phyloP scores from a whole-genome alignment of 2,888 invertebrate species.

The Pristionchus maxplancki region DNA sequence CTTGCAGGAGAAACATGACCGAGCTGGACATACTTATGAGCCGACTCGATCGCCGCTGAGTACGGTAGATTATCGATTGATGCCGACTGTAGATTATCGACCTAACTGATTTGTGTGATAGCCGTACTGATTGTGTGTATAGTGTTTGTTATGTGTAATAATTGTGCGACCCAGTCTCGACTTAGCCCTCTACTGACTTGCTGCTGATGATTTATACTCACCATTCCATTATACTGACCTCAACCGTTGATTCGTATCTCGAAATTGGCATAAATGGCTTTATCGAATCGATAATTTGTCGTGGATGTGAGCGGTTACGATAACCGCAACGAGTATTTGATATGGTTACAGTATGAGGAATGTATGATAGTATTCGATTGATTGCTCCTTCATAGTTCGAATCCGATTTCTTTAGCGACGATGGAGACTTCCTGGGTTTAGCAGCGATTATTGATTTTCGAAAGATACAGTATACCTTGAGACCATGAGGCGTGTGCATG shows the following conservation, averaged over 20 bases:
- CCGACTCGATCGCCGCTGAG: slow-evolving; percentile 1
- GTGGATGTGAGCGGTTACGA: not conserved
- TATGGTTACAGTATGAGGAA: not conserved
- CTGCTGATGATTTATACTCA: not conserved
- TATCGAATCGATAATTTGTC: slow-evolving; percentile 6
- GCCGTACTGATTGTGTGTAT: not conserved
- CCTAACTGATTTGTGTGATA: not conserved
- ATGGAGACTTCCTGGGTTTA: not conserved
- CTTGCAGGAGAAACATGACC: slow-evolving; percentile 47
- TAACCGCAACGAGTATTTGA: not conserved
- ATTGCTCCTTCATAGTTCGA: not conserved
- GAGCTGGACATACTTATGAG: slow-evolving; percentile 47
- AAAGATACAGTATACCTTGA: not conserved
- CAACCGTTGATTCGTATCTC: not conserved
- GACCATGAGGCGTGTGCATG: slow-evolving; percentile 24
- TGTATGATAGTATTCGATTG: not conserved
- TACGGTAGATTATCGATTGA: slow-evolving; percentile 17
- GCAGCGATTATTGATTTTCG: slow-evolving; percentile 8
- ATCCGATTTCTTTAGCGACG: slow-evolving; percentile 26
- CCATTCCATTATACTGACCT: not conserved
- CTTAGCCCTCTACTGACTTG: not conserved
- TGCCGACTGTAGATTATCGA: not conserved
- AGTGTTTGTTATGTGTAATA: not conserved
- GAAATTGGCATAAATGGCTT: not conserved
- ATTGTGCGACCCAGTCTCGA: slow-evolving; percentile 29